Conservation (phyloP, 2,888 invertebrate species). For the Tyria jacobaeae region DNA sequence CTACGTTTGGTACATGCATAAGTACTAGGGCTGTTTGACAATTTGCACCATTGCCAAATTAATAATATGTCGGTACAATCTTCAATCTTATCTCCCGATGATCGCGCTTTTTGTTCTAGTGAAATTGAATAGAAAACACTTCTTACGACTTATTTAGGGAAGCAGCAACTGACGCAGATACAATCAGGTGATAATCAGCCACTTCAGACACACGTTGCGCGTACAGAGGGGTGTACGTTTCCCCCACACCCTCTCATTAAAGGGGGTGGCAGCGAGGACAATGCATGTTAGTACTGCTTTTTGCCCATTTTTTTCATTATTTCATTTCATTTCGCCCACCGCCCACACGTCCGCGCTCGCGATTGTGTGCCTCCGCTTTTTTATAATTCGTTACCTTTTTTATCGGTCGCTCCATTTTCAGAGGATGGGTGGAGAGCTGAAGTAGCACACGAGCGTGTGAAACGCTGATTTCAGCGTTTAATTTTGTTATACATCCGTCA, state of each 20-base stretch:
- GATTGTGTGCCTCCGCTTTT: conserved; percentile 85
- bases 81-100: neutral
- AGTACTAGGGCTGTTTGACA: neutral
- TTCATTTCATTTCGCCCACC: conserved; percentile 87
- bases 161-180: conserved; percentile 62
- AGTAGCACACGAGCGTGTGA: conserved; percentile 60
- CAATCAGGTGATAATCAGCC: conserved; percentile 85
- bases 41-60: neutral
- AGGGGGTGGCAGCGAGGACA: conserved; percentile 79
- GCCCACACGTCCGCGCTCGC: conserved; percentile 84
- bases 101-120: neutral
- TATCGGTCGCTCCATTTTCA: conserved; percentile 86
- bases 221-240: conserved; percentile 53
- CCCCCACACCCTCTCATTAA: conserved; percentile 77
- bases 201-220: conserved; percentile 76
- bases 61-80: neutral
- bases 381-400: conserved; percentile 87
- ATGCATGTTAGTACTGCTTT: conserved; percentile 87
- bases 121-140: conserved; percentile 11
- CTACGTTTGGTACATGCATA: no score
- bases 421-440: conserved; percentile 75
- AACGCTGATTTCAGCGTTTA: conserved; percentile 52
- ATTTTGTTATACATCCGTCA: neutral
- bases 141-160: conserved; percentile 41
- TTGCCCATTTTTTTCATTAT: conserved; percentile 87